phyloP scores from a whole-genome alignment of 2,113 vertebrate genomes.

The Xiphophorus hellerii region DNA sequence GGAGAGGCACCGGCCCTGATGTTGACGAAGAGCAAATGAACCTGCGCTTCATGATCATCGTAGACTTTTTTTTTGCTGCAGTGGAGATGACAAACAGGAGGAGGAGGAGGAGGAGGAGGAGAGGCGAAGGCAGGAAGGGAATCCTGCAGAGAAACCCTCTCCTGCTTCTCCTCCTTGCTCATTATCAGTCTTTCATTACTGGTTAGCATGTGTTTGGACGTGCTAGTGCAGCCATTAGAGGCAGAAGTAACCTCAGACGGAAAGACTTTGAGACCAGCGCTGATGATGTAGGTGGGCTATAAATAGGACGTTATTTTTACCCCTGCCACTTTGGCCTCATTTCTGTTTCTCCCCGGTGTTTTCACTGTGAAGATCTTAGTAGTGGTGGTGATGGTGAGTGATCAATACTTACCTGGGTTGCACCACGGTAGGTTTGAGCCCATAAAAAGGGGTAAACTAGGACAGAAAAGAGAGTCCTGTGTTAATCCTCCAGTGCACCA shows the following conservation, averaged over 20 bases:
- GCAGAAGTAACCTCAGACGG: constrained; percentile 52
- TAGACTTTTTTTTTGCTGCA: constrained; percentile 57
- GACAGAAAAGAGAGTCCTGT: constrained; percentile 69
- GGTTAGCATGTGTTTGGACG: constrained; percentile 26
- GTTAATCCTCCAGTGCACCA: constrained; percentile 69
- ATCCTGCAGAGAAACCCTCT: constrained; percentile 62
- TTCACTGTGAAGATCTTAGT: constrained; percentile 65
- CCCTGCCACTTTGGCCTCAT: constrained; percentile 83
- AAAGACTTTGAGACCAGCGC: constrained; percentile 71
- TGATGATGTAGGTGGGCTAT: constrained; percentile 80
- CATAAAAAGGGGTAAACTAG: constrained; percentile 66
- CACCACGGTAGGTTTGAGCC: constrained; percentile 44
- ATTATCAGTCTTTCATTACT: constrained; percentile 49
- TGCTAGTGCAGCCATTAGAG: constrained; percentile 23
- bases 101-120: constrained; percentile 45
- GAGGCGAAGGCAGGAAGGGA: constrained; percentile 48
- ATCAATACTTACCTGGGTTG: constrained; percentile 40
- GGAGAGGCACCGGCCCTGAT: constrained; percentile 54
- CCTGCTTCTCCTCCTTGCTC: constrained; percentile 37
- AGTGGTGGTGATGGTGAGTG: constrained; percentile 50
- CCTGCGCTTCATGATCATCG: constrained; percentile 38
- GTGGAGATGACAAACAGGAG: constrained; percentile 44
- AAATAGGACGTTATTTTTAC: constrained; percentile 84
- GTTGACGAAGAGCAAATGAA: constrained; percentile 67
- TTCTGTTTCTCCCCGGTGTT: constrained; percentile 75